phyloP scores from a whole-genome alignment of 2,888 invertebrate species.

The Myathropa florea region DNA sequence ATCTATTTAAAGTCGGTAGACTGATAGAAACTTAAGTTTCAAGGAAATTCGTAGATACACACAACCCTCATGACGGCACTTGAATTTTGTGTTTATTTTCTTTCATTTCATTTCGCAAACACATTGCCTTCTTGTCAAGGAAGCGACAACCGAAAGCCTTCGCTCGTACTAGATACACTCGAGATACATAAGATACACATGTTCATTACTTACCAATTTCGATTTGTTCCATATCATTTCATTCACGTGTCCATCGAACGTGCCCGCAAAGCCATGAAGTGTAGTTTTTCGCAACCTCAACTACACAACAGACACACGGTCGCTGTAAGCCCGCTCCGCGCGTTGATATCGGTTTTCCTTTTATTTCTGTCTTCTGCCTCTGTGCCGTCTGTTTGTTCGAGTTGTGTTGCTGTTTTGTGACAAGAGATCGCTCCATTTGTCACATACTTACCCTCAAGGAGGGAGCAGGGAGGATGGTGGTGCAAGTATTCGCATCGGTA shows the following conservation, averaged over 20 bases:
- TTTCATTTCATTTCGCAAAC: too few species aligned
- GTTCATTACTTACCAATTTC: background rate
- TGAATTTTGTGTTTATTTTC: too few species aligned
- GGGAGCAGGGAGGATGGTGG: background rate
- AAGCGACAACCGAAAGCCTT: background rate
- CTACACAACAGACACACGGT: constrained; percentile 3
- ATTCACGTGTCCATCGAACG: constrained; percentile 42
- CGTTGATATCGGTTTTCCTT: background rate
- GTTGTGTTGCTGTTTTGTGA: constrained; percentile 22
- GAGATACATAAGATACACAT: background rate
- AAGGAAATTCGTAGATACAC: background rate
- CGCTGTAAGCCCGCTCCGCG: background rate
- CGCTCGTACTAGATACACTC: background rate
- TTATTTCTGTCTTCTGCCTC: background rate
- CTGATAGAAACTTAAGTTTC: background rate
- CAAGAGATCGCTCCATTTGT: constrained; percentile 50
- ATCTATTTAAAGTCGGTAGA: background rate
- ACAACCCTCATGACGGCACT: background rate
- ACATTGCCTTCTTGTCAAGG: background rate
- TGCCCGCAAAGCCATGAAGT: constrained; percentile 28
- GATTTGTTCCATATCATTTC: constrained; percentile 28
- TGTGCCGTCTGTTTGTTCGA: constrained; percentile 9
- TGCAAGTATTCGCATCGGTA: constrained; percentile 20
- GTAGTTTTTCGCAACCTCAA: constrained; percentile 30
- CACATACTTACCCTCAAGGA: constrained; percentile 12